These are phyloP conservation scores for Notechis scutatus DNA, from an alignment of 2,113 vertebrate species.

Conservation along the genomic window DNA sequence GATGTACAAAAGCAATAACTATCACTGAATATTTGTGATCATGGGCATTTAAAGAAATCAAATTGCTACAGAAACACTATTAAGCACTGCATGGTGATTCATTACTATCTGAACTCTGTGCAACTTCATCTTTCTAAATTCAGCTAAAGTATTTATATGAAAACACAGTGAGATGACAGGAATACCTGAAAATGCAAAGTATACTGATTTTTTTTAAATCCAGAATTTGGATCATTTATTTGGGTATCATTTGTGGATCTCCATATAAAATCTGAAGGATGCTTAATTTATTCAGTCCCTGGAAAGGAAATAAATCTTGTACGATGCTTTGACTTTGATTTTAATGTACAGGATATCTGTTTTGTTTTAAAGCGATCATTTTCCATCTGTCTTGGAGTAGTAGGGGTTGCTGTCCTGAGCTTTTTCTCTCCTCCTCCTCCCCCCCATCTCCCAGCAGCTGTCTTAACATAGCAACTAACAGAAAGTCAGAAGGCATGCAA, in stretches of 20 bases:
- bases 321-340: not conserved
- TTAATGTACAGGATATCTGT: not conserved
- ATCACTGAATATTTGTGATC: not conserved
- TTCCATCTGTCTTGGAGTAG: not conserved
- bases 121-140: not conserved
- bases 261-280: not conserved
- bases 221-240: not conserved
- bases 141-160: not conserved
- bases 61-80: not conserved
- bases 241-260: not conserved
- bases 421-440: not conserved
- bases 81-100: not conserved
- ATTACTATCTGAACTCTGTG: not conserved
- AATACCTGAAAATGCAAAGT: not conserved
- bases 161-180: not conserved
- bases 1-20: not conserved
- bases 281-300: not conserved
- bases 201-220: not conserved
- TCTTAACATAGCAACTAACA: not conserved
- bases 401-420: not conserved
- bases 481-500: not conserved
- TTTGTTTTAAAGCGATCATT: not conserved
- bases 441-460: not conserved
- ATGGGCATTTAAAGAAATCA: not conserved
- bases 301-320: not conserved